Evolutionary conservation across 2,888 invertebrate genomes (phyloP).

Genomic region (Xanthorhoe spadicearia): DNA sequence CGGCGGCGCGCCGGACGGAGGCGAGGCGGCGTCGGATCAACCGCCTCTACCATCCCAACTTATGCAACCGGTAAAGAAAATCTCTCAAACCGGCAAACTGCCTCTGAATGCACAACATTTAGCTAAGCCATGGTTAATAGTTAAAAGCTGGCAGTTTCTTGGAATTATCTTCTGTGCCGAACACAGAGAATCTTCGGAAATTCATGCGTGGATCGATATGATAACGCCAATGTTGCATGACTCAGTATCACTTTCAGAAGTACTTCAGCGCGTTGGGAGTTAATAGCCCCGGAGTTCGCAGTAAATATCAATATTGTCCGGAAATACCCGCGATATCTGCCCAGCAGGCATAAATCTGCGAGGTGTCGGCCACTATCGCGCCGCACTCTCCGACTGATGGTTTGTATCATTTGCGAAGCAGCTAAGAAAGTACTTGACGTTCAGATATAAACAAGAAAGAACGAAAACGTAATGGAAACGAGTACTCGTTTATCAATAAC

Average conservation of each 20-base stretch:
- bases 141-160: slow-evolving; percentile 47
- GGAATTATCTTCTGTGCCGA: slow-evolving; percentile 31
- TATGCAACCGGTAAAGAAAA: slow-evolving; percentile 65
- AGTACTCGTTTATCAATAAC: neutral
- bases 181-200: slow-evolving; percentile 29
- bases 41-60: slow-evolving; percentile 50
- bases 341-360: slow-evolving; percentile 73
- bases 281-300: slow-evolving; percentile 70
- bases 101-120: slow-evolving; percentile 49
- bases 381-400: slow-evolving; percentile 78
- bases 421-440: slow-evolving; percentile 71
- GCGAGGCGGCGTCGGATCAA: slow-evolving; percentile 46
- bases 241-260: slow-evolving; percentile 68
- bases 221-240: slow-evolving; percentile 48
- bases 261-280: slow-evolving; percentile 75
- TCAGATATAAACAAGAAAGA: slow-evolving; percentile 28
- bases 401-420: slow-evolving; percentile 82
- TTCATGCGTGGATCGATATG: slow-evolving; percentile 29
- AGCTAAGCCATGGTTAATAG: slow-evolving; percentile 52
- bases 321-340: slow-evolving; percentile 74
- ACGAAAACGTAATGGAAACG: slow-evolving; percentile 16
- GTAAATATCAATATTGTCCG: slow-evolving; percentile 78
- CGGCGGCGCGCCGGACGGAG: slow-evolving; percentile 44
- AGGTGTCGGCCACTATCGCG: slow-evolving; percentile 79
- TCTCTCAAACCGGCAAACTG: slow-evolving; percentile 54